Conservation (phyloP, 2,113 vertebrate species). For the Theristicus caerulescens region DNA sequence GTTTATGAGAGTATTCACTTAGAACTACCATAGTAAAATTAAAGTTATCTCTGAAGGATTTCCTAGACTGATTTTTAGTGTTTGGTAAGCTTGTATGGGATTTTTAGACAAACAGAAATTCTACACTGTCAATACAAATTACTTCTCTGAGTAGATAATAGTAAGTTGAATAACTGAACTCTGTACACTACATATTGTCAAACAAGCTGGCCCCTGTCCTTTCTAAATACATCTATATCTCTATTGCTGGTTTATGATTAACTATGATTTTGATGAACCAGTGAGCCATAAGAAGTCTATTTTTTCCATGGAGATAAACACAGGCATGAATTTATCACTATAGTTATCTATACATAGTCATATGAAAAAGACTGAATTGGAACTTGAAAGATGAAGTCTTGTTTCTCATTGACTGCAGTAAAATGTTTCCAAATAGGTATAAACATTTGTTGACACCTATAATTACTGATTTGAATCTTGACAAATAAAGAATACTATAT, state of each 20-base stretch:
- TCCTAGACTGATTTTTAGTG: neutral
- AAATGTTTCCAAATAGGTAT: neutral
- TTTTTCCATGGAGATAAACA: neutral
- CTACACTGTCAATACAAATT: neutral
- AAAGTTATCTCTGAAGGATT: neutral
- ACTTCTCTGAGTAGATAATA: neutral
- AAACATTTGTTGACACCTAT: neutral
- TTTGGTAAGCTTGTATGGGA: neutral
- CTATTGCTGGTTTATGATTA: conserved; percentile 40
- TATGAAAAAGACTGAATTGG: neutral
- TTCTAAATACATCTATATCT: conserved; percentile 12
- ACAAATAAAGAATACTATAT: neutral
- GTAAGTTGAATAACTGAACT: conserved; percentile 12
- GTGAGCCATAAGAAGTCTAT: conserved; percentile 6
- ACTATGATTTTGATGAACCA: conserved; percentile 6
- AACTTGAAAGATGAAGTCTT: neutral
- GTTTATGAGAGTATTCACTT: neutral
- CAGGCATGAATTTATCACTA: neutral
- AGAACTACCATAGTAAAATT: neutral
- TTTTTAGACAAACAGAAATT: neutral
- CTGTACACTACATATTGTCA: conserved; percentile 8
- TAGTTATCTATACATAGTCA: neutral
- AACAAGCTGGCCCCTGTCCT: conserved; percentile 13
- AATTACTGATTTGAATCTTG: neutral
- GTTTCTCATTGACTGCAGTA: neutral